phyloP scores from a whole-genome alignment of 1,140 invertebrate species.

The Phocides pigmalion region DNA sequence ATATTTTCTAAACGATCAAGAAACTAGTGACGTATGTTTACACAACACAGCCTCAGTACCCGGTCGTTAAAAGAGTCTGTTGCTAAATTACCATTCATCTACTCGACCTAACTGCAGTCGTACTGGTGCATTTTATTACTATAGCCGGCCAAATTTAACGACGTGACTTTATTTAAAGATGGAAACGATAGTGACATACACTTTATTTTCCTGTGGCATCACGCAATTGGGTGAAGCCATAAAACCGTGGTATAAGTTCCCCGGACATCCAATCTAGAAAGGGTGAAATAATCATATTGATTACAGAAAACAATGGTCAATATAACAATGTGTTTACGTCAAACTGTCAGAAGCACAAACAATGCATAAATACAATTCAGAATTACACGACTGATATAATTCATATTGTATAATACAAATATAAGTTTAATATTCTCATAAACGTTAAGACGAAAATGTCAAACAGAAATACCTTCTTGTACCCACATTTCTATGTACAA shows the following conservation, averaged over 20 bases:
- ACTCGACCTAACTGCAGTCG: slow-evolving; percentile 3
- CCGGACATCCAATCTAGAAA: too few relatives aligned
- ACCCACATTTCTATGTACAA: background rate
- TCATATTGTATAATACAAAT: too few relatives aligned
- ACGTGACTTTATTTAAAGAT: background rate
- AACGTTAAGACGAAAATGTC: too few relatives aligned
- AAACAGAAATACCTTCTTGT: too few relatives aligned
- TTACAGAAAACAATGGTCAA: too few relatives aligned
- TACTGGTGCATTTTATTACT: slow-evolving; percentile 13
- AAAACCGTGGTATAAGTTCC: background rate
- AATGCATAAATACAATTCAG: too few relatives aligned
- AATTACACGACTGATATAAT: too few relatives aligned
- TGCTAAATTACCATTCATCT: slow-evolving; percentile 29
- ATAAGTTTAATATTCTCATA: too few relatives aligned
- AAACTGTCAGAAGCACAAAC: too few relatives aligned
- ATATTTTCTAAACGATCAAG: slow-evolving; percentile 19
- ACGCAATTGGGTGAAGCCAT: slow-evolving; percentile 10
- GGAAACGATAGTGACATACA: background rate
- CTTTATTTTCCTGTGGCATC: background rate
- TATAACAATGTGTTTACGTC: too few relatives aligned
- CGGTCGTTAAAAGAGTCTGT: slow-evolving; percentile 24
- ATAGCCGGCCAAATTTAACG: slow-evolving; percentile 1
- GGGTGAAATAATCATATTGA: too few relatives aligned
- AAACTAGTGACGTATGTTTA: slow-evolving; percentile 27
- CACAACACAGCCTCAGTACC: slow-evolving; percentile 33